Evolutionary conservation across 1,140 invertebrate genomes (phyloP).

Genomic region (Carposina sasakii): DNA sequence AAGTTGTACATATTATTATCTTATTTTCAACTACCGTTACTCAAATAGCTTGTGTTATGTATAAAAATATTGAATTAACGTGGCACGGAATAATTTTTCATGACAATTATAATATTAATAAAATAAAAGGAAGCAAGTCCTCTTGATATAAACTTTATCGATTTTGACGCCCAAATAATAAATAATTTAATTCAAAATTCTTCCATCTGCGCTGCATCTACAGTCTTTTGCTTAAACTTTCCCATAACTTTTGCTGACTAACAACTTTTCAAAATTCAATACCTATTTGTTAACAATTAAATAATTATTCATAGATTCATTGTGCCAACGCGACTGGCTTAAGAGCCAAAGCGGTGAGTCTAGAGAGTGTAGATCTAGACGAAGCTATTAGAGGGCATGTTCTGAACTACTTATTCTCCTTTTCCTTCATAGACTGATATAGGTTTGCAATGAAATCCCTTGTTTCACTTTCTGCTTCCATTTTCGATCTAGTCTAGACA

Average conservation of each 20-base stretch:
- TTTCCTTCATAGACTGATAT: constrained; percentile 32
- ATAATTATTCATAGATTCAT: constrained; percentile 68
- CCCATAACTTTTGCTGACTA: not conserved
- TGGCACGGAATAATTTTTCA: no score
- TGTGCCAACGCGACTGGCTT: constrained; percentile 69
- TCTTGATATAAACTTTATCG: no score
- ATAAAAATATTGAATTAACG: no score
- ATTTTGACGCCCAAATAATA: no score
- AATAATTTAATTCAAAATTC: no score
- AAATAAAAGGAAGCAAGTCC: no score
- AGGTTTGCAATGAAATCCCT: no score
- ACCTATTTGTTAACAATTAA: constrained; percentile 18
- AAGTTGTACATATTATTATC: not conserved
- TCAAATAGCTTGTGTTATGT: no score
- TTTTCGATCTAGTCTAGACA: no score
- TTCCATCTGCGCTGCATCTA: not conserved
- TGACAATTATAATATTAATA: no score
- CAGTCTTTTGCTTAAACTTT: not conserved
- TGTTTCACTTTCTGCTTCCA: no score
- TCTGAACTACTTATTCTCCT: constrained; percentile 36
- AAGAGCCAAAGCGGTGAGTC: constrained; percentile 70
- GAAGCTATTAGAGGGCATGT: constrained; percentile 62
- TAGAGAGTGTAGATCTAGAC: constrained; percentile 65
- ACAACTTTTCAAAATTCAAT: constrained; percentile 4
- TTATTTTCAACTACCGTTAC: no score